These are phyloP conservation scores for Callorhinus ursinus DNA, from an alignment of 2,113 vertebrate genomes.

Conservation along the genomic window DNA sequence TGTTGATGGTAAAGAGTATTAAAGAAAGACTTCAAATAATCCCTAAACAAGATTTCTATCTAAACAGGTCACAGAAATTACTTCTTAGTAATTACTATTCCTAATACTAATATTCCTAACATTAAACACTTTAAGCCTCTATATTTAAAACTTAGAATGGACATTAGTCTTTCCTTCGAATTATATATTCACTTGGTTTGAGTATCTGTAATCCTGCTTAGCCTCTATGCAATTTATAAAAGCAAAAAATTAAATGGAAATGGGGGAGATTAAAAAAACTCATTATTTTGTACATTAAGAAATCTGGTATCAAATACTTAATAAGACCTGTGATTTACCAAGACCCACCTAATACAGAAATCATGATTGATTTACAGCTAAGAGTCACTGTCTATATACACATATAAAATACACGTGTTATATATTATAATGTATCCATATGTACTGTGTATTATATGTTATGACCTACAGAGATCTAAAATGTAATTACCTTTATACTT, in stretches of 20 bases:
- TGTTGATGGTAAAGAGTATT: neutral
- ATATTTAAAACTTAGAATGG: constrained; percentile 49
- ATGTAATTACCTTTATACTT: constrained; percentile 27
- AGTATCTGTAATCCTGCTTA: neutral
- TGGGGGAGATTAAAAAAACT: neutral
- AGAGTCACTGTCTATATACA: neutral
- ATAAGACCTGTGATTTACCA: constrained; percentile 4
- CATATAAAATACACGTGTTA: neutral
- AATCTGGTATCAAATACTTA: constrained; percentile 28
- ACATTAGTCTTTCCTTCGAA: constrained; percentile 19
- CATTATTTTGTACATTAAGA: neutral
- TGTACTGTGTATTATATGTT: neutral
- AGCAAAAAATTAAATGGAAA: constrained; percentile 50
- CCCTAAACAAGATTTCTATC: constrained; percentile 9
- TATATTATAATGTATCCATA: neutral
- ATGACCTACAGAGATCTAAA: neutral
- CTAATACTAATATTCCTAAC: neutral
- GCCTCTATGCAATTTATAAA: neutral
- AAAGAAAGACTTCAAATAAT: constrained; percentile 2
- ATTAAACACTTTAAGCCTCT: constrained; percentile 7
- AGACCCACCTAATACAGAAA: constrained; percentile 30
- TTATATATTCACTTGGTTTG: neutral
- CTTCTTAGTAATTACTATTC: neutral
- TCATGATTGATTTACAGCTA: neutral
- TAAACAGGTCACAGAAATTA: constrained; percentile 36